Evolutionary conservation across 2,797 vertebrate genomes (phyloP).

Genomic region (Lerista edwardsae): DNA sequence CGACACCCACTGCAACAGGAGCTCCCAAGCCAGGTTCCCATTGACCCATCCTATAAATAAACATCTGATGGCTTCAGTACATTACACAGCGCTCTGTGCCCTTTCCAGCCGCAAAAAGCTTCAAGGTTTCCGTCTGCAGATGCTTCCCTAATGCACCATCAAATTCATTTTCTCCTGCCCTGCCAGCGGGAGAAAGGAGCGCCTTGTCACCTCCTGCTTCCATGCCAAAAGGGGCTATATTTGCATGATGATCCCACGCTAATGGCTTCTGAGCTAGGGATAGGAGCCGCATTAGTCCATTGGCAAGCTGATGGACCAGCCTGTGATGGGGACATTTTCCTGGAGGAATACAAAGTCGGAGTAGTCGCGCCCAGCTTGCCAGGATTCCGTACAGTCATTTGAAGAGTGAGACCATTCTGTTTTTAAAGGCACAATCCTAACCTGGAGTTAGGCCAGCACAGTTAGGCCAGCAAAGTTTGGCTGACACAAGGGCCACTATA

Average conservation of each 20-base stretch:
- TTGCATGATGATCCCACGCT: neutral
- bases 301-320: conserved; percentile 16
- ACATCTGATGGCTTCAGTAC: neutral
- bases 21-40: neutral
- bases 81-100: too few relatives aligned
- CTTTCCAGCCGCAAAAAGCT: neutral
- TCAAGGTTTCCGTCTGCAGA: neutral
- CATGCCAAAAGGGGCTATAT: neutral
- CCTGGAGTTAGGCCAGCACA: too few relatives aligned
- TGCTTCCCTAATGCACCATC: neutral
- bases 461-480: too few relatives aligned
- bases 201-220: neutral
- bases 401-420: neutral
- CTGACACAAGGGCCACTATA: too few relatives aligned
- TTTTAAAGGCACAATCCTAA: too few relatives aligned
- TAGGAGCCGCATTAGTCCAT: conserved; percentile 14
- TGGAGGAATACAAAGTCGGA: conserved; percentile 51
- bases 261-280: neutral
- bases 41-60: neutral
- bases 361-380: neutral
- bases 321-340: accelerated
- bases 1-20: neutral
- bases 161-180: neutral
- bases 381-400: neutral
- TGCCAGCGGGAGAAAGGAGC: too few relatives aligned